Evolutionary conservation across 2,113 vertebrate genomes (phyloP).

Genomic region (Brachypteracias leptosomus): DNA sequence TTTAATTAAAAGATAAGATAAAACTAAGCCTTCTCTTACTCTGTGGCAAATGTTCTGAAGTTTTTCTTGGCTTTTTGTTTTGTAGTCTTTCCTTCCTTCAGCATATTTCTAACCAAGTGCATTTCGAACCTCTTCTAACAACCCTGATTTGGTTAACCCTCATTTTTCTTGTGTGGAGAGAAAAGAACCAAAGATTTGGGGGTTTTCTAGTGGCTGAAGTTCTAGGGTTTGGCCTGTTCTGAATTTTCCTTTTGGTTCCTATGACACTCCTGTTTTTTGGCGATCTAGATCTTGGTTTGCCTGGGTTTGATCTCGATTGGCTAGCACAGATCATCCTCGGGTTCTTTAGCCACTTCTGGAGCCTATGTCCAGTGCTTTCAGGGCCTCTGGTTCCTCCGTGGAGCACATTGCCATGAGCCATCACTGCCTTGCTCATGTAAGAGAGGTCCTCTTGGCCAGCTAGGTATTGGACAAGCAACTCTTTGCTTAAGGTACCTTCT

Average conservation of each 20-base stretch:
- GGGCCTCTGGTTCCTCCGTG: conserved; percentile 72
- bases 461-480: conserved; percentile 90
- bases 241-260: conserved; percentile 94
- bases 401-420: conserved; percentile 70
- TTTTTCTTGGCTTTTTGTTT: conserved; percentile 51
- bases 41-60: conserved; percentile 48
- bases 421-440: conserved; percentile 75
- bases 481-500: conserved; percentile 87
- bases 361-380: conserved; percentile 76
- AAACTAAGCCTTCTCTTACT: conserved; percentile 19
- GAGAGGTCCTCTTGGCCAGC: conserved; percentile 75
- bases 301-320: conserved; percentile 85
- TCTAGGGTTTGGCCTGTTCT: conserved; percentile 86
- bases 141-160: conserved; percentile 82
- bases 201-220: conserved; percentile 74
- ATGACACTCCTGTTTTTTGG: conserved; percentile 92
- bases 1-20: not conserved
- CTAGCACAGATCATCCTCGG: conserved; percentile 97
- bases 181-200: conserved; percentile 71
- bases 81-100: conserved; percentile 64
- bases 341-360: conserved; percentile 78
- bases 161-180: conserved; percentile 83
- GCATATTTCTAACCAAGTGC: conserved; percentile 76
- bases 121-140: conserved; percentile 83
- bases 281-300: conserved; percentile 93